Evolutionary conservation across 2,113 vertebrate species (phyloP), one percentile per base, ranked within the genome.

Genomic region (Blennius ocellaris): DNA sequence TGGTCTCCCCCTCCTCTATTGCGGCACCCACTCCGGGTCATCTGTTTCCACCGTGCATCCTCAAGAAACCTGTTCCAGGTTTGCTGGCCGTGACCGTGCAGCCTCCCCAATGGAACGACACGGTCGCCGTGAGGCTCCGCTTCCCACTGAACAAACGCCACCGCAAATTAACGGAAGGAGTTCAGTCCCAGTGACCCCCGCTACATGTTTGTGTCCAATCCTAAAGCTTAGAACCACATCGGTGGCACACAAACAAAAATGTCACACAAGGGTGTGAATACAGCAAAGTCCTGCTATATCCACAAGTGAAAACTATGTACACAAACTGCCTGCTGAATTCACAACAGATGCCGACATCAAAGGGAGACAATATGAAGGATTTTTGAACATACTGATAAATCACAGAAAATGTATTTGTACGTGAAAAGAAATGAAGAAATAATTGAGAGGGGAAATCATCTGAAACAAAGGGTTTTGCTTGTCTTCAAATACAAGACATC

Each of bases 1-100:
- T 47, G 21, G 21, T 62, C 78, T 45, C 12, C 66, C 58, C 43
- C 47, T 11, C 11, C 39, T 62, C 54, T 36, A 61, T 68, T 54
- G 63, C 65, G 16, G 50, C 51, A 6, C 54, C 64, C 60, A 44
- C 68, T 69, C 41, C 69, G 50, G 63, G 47, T 82, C 80, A 72
- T 78, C 81, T 43, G 52, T 81, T 88, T 81, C 64, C 68, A 57
- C 47, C 2, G 2, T 12, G 11, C 44, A 48, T 76, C 73, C 73
- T 78, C 71, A 70, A 66, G 57, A 83, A 78, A 88, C 82, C 73
- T 88, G 87, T 75, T 81, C 66, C 43, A 30, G 10, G 70, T 89
- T 85, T 88, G 43, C 69, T 43, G 10, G 69, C 78, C 64, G 50
- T 81, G 85, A 84, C 85, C 77, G 30, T 14, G 40, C 38, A 5